Conservation (phyloP, 2,888 invertebrate species). For the Strigamia crassipes region DNA sequence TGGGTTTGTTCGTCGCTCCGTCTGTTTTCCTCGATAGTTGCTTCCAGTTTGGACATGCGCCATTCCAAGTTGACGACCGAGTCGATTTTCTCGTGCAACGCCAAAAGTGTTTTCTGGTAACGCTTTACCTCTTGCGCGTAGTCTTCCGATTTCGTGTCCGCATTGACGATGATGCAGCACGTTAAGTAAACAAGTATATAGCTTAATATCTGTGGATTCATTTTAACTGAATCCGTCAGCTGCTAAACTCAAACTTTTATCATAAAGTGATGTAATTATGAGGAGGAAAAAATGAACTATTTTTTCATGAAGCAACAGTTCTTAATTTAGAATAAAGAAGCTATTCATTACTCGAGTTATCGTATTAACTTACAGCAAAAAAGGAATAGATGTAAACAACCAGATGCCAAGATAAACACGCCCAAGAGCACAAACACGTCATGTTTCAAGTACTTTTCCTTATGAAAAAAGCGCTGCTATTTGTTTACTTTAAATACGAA, state of each 20-base stretch:
- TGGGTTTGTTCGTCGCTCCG: neutral
- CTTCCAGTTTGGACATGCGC: neutral
- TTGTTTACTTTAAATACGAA: no score
- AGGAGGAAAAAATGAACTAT: neutral
- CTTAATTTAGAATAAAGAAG: conserved; percentile 10
- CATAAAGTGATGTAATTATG: neutral
- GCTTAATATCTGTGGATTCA: neutral
- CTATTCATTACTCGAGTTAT: neutral
- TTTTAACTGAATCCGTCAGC: neutral
- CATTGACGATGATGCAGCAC: neutral
- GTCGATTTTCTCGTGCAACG: neutral
- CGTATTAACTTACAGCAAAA: neutral
- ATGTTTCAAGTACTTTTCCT: neutral
- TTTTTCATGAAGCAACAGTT: neutral
- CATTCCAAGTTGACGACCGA: neutral
- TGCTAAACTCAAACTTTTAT: neutral
- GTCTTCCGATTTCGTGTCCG: neutral
- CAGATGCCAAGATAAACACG: neutral
- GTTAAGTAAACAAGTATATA: neutral
- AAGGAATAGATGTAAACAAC: neutral
- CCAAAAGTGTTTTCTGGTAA: neutral
- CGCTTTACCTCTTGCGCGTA: neutral
- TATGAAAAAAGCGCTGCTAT: no score
- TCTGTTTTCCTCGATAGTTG: neutral
- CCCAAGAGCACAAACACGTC: neutral